Conservation (phyloP, 2,888 invertebrate species). For the Chymomyza amoena region DNA sequence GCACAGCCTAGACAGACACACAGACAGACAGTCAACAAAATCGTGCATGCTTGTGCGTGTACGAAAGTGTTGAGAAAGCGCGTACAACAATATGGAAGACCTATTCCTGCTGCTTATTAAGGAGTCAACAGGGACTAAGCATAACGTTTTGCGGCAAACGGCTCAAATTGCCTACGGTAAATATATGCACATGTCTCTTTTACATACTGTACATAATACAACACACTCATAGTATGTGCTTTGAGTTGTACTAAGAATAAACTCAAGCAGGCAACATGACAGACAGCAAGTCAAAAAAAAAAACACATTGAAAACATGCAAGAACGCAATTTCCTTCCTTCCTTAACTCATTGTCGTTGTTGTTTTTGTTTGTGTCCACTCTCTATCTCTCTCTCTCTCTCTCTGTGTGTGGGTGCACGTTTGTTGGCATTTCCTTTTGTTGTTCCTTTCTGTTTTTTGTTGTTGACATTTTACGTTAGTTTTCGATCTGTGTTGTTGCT, state of each 20-base stretch:
- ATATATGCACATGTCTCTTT: slow-evolving; percentile 33
- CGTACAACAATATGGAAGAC: slow-evolving; percentile 87
- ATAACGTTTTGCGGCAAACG: slow-evolving; percentile 85
- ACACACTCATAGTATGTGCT: background rate
- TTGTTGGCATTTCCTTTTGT: slow-evolving; percentile 45
- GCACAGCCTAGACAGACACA: slow-evolving; percentile 11
- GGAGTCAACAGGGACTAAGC: slow-evolving; percentile 90
- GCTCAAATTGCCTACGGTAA: slow-evolving; percentile 93
- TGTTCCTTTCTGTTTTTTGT: slow-evolving; percentile 21
- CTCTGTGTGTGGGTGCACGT: slow-evolving; percentile 18
- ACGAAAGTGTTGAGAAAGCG: background rate
- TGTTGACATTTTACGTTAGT: background rate
- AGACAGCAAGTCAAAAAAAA: slow-evolving; percentile 14
- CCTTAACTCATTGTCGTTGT: slow-evolving; percentile 14
- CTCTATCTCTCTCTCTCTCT: slow-evolving; percentile 4
- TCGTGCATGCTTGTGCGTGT: background rate
- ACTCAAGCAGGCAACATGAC: background rate
- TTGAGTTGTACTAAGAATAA: background rate
- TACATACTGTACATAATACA: background rate
- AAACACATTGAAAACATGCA: slow-evolving; percentile 42
- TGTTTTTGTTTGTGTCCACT: slow-evolving; percentile 21
- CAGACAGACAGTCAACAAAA: slow-evolving; percentile 16
- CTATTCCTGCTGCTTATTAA: slow-evolving; percentile 90
- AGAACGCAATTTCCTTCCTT: slow-evolving; percentile 52
- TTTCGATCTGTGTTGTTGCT: background rate